phyloP scores from a whole-genome alignment of 2,888 invertebrate genomes.

The Anaspis maculata region DNA sequence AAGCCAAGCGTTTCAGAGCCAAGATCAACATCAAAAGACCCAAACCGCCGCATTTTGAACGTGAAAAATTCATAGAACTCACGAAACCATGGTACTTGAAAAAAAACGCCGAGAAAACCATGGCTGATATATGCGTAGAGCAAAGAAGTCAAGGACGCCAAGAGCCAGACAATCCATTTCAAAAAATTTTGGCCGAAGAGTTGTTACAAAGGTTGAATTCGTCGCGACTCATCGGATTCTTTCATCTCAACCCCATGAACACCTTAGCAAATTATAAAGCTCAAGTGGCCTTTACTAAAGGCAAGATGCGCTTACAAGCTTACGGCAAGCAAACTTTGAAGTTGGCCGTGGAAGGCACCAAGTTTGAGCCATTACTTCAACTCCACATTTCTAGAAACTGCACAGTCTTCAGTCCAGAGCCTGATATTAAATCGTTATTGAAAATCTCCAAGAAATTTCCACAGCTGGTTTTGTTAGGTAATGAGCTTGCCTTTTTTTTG shows the following conservation, averaged over 20 bases:
- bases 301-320: slow-evolving; percentile 59
- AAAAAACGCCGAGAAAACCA: slow-evolving; percentile 43
- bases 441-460: slow-evolving; percentile 63
- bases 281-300: slow-evolving; percentile 52
- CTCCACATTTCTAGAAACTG: slow-evolving; percentile 58
- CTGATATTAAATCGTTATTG: slow-evolving; percentile 52
- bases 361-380: slow-evolving; percentile 57
- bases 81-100: slow-evolving; percentile 53
- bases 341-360: slow-evolving; percentile 58
- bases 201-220: slow-evolving; percentile 60
- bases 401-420: slow-evolving; percentile 62
- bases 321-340: slow-evolving; percentile 58
- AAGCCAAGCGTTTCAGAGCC: slow-evolving; percentile 59
- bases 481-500: slow-evolving; percentile 11
- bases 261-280: slow-evolving; percentile 57
- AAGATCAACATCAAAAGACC: slow-evolving; percentile 75
- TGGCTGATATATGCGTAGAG: slow-evolving; percentile 48
- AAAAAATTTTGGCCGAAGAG: slow-evolving; percentile 64
- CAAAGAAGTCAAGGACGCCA: slow-evolving; percentile 15
- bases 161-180: slow-evolving; percentile 59
- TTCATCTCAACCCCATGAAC: slow-evolving; percentile 65
- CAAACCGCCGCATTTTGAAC: slow-evolving; percentile 59
- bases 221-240: slow-evolving; percentile 63
- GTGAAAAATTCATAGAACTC: slow-evolving; percentile 57
- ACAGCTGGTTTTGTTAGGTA: slow-evolving; percentile 62